These are phyloP conservation scores for Parthenolecanium corni DNA, from an alignment of 2,888 invertebrate species.

Conservation along the genomic window DNA sequence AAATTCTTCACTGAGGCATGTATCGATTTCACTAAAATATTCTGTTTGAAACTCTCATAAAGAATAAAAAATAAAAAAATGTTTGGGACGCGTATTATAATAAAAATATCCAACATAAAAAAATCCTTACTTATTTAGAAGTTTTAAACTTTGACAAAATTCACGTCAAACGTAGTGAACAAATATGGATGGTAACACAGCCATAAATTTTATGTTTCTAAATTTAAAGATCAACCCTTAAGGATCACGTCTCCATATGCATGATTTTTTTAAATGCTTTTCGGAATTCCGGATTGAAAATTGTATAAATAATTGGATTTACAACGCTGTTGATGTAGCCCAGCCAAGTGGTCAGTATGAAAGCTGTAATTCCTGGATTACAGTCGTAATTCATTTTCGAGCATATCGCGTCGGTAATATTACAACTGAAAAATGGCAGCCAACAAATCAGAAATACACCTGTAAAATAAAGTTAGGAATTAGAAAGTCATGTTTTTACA, in stretches of 20 bases:
- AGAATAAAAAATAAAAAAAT: neutral
- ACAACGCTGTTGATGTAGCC: conserved; percentile 95
- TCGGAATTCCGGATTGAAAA: conserved; percentile 93
- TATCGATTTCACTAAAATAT: too few species aligned
- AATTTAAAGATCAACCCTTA: neutral
- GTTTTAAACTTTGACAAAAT: neutral
- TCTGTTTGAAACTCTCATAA: too few species aligned
- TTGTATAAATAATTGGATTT: conserved; percentile 88
- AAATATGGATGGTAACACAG: conserved; percentile 24
- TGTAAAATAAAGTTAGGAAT: too few species aligned
- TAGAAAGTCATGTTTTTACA: too few species aligned
- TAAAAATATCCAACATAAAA: conserved; percentile 1
- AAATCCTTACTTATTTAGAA: neutral
- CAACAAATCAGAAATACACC: conserved; percentile 97
- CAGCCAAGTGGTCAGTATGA: conserved; percentile 92
- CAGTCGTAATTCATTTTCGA: conserved; percentile 67
- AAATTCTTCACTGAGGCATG: too few species aligned
- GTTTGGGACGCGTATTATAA: neutral
- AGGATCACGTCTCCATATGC: conserved; percentile 45
- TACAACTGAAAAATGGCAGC: conserved; percentile 98
- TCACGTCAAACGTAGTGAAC: conserved; percentile 5
- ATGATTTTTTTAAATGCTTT: conserved; percentile 95
- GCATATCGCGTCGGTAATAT: conserved; percentile 93
- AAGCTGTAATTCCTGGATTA: conserved; percentile 74
- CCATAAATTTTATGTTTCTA: neutral